These are phyloP conservation scores for Sinosuthora webbiana DNA, from an alignment of 2,113 vertebrate species.

Conservation along the genomic window DNA sequence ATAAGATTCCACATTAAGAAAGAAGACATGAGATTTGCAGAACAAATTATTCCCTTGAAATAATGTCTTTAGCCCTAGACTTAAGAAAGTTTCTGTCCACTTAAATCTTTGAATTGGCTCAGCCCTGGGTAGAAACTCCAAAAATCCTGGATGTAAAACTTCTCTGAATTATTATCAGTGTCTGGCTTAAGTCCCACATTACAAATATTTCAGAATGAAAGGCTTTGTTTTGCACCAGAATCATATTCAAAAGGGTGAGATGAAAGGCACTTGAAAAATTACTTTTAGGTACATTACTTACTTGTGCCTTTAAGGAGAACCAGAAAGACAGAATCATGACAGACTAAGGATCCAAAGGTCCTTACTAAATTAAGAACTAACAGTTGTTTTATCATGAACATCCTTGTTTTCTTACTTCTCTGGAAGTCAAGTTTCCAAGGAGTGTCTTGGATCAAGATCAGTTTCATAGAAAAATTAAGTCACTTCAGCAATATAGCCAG, in stretches of 20 bases:
- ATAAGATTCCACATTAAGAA: not conserved
- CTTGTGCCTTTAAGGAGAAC: not conserved
- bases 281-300: not conserved
- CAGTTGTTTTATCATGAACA: not conserved
- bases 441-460: not conserved
- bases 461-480: not conserved
- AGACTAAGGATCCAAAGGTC: not conserved
- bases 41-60: not conserved
- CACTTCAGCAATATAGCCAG: not conserved
- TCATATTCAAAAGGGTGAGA: not conserved
- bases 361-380: constrained; percentile 21
- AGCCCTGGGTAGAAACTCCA: not conserved
- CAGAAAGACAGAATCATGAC: not conserved
- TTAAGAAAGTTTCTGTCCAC: not conserved
- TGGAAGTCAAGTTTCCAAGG: constrained; percentile 14
- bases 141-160: not conserved
- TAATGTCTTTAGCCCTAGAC: not conserved
- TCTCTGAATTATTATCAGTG: not conserved
- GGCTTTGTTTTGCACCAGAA: not conserved
- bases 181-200: not conserved
- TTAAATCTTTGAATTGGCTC: not conserved
- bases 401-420: not conserved
- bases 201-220: not conserved
- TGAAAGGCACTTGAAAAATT: constrained; percentile 8
- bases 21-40: not conserved